phyloP scores from a whole-genome alignment of 1,140 invertebrate species.

The Heliothis subflexa region DNA sequence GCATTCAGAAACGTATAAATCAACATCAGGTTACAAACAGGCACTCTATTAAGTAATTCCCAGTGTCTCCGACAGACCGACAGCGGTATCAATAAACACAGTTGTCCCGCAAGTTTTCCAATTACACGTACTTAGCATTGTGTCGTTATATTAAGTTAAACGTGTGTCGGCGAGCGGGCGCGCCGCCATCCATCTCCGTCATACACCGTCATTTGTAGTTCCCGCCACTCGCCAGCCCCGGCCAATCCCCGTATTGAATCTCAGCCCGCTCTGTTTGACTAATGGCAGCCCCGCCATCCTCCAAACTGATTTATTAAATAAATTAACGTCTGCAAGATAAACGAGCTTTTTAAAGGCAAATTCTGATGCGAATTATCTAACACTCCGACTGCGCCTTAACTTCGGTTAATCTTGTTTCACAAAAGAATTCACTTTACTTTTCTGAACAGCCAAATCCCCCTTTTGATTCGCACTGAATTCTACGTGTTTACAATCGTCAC shows the following conservation, averaged over 20 bases:
- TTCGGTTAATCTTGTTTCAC: constrained; percentile 49
- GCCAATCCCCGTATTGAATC: constrained; percentile 70
- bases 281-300: constrained; percentile 69
- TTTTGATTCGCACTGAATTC: constrained; percentile 53
- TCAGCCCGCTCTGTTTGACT: constrained; percentile 65
- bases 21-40: background rate
- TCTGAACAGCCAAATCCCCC: constrained; percentile 55
- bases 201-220: constrained; percentile 72
- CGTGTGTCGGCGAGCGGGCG: constrained; percentile 59
- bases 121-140: constrained; percentile 51
- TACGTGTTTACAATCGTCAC: constrained; percentile 50
- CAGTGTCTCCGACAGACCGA: background rate
- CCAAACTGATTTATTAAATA: constrained; percentile 81
- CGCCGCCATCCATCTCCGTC: constrained; percentile 74
- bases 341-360: constrained; percentile 69
- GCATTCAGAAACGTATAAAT: background rate
- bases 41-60: background rate
- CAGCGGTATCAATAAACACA: background rate
- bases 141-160: constrained; percentile 60
- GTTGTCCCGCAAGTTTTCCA: constrained; percentile 44
- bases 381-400: constrained; percentile 46
- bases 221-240: constrained; percentile 54
- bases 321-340: constrained; percentile 75
- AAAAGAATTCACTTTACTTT: constrained; percentile 50
- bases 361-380: constrained; percentile 54